These are phyloP conservation scores for Pelodiscus sinensis DNA, from an alignment of 2,113 vertebrate genomes.

Conservation along the genomic window DNA sequence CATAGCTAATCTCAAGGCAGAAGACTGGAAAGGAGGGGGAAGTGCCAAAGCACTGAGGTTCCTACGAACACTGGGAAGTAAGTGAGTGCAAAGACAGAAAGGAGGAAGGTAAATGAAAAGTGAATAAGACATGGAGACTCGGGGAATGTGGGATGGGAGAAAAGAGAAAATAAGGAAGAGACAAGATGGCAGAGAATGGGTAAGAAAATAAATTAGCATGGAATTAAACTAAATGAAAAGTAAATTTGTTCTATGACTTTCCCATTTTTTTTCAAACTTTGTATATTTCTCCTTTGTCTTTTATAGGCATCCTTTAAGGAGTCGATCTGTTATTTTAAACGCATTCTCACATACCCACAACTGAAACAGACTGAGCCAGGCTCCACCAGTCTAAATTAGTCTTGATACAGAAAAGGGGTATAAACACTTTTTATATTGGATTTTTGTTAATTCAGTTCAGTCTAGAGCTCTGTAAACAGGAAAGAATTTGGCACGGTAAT, in stretches of 20 bases:
- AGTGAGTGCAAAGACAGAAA: background rate
- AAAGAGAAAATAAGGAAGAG: background rate
- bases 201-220: background rate
- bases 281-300: background rate
- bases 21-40: background rate
- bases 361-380: background rate
- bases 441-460: background rate
- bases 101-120: background rate
- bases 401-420: background rate
- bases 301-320: background rate
- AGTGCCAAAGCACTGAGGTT: too few relatives aligned
- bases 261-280: background rate
- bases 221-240: background rate
- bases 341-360: background rate
- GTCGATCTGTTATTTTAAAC: background rate
- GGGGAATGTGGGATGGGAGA: background rate
- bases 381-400: background rate
- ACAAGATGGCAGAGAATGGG: background rate
- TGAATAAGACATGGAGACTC: background rate
- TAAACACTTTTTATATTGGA: background rate
- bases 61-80: background rate
- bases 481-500: background rate
- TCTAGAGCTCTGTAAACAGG: fast-evolving
- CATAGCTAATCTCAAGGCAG: background rate
- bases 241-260: background rate